Conservation (phyloP, 1,140 invertebrate species). For the Drosophila ficusphila region DNA sequence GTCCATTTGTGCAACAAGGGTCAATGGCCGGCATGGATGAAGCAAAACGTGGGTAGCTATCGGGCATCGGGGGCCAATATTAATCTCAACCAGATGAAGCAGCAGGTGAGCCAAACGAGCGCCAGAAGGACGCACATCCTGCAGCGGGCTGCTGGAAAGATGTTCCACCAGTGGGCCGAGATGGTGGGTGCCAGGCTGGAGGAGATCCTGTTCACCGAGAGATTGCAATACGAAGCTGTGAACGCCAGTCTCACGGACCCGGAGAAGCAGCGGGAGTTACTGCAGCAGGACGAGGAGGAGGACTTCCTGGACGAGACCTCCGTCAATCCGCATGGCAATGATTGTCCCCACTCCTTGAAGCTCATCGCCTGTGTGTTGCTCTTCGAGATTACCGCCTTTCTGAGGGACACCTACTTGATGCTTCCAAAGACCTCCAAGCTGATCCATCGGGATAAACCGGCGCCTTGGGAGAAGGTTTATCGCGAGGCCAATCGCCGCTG, state of each 20-base stretch:
- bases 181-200: conserved; percentile 94
- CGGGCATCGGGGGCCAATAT: conserved; percentile 88
- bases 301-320: conserved; percentile 99
- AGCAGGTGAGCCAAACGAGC: conserved; percentile 85
- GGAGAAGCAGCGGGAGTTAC: conserved; percentile 91
- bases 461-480: conserved; percentile 91
- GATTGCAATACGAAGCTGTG: conserved; percentile 88
- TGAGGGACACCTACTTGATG: conserved; percentile 97
- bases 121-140: conserved; percentile 91
- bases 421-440: conserved; percentile 89
- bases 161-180: conserved; percentile 93
- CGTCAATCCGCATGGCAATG: conserved; percentile 92
- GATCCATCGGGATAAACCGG: conserved; percentile 89
- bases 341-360: conserved; percentile 96
- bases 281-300: conserved; percentile 97
- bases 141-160: conserved; percentile 95
- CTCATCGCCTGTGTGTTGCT: conserved; percentile 96
- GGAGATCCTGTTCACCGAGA: conserved; percentile 91
- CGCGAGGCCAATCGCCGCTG: conserved; percentile 93
- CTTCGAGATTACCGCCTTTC: conserved; percentile 98
- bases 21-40: conserved; percentile 98
- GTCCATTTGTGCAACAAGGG: conserved; percentile 99
- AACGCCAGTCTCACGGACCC: conserved; percentile 91
- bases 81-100: conserved; percentile 76
- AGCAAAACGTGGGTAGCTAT: conserved; percentile 89